phyloP scores from a whole-genome alignment of 1,140 invertebrate genomes.

The Drosophila albomicans region DNA sequence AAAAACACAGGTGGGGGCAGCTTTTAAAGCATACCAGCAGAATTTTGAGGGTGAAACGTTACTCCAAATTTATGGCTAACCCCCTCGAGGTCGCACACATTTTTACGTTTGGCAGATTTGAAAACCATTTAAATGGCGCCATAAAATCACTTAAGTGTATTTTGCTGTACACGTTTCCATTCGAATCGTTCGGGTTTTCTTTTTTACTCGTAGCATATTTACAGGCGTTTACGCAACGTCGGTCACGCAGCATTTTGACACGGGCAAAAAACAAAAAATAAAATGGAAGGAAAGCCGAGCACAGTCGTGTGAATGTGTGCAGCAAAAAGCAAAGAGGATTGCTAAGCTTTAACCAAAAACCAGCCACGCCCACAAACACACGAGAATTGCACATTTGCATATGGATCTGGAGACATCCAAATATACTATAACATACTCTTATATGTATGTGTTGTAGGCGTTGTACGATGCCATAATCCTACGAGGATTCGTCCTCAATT shows the following conservation, averaged over 20 bases:
- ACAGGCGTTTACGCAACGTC: slow-evolving; percentile 46
- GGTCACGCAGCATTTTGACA: slow-evolving; percentile 32
- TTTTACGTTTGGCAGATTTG: slow-evolving; percentile 64
- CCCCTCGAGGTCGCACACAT: slow-evolving; percentile 5
- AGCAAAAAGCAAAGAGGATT: slow-evolving; percentile 36
- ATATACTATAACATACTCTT: no score
- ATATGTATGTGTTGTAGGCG: slow-evolving; percentile 50
- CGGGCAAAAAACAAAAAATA: slow-evolving; percentile 16
- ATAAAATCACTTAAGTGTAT: slow-evolving; percentile 79
- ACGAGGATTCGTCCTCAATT: slow-evolving; percentile 46
- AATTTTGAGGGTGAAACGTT: slow-evolving; percentile 23
- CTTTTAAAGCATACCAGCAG: slow-evolving; percentile 22
- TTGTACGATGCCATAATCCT: slow-evolving; percentile 41
- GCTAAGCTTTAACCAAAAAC: slow-evolving; percentile 26
- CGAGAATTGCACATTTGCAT: slow-evolving; percentile 61
- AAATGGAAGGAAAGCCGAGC: slow-evolving; percentile 14
- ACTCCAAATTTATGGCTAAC: slow-evolving; percentile 58
- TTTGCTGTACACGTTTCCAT: slow-evolving; percentile 52
- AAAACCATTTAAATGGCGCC: slow-evolving; percentile 72
- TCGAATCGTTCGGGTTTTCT: slow-evolving; percentile 5
- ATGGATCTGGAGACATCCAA: slow-evolving; percentile 14
- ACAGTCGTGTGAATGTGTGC: slow-evolving; percentile 9
- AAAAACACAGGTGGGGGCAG: neutral
- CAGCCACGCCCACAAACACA: slow-evolving; percentile 18
- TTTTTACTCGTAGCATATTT: slow-evolving; percentile 60